phyloP scores from a whole-genome alignment of 2,113 vertebrate species.

The Oenanthe oenanthe region DNA sequence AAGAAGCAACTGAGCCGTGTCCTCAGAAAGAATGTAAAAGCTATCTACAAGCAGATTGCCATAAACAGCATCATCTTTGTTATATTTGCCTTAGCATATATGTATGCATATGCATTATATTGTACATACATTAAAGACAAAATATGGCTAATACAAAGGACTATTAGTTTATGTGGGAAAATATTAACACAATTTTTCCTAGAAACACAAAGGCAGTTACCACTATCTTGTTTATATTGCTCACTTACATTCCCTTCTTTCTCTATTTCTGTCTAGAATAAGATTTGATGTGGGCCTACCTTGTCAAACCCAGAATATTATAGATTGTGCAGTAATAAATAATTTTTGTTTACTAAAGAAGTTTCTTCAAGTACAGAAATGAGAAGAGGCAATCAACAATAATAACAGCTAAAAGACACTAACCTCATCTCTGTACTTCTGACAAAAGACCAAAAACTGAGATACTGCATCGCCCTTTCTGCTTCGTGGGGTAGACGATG shows the following conservation, averaged over 20 bases:
- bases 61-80: background rate
- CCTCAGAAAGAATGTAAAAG: background rate
- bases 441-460: slow-evolving; percentile 85
- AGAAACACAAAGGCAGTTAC: background rate
- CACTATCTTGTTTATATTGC: background rate
- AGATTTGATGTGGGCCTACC: background rate
- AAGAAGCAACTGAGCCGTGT: background rate
- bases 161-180: background rate
- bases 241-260: background rate
- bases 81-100: background rate
- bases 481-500: slow-evolving; percentile 61
- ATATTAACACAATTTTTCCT: background rate
- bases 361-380: background rate
- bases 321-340: background rate
- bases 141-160: background rate
- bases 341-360: background rate
- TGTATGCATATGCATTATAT: background rate
- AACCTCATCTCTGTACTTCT: slow-evolving; percentile 85
- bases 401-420: slow-evolving; percentile 14
- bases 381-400: background rate
- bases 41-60: background rate
- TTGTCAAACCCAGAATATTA: background rate
- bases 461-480: slow-evolving; percentile 76
- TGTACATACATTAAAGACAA: background rate
- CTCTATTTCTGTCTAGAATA: background rate